These are phyloP conservation scores for Palythoa heliodiscus DNA, from an alignment of 92 coral and sea anemone species.

Conservation along the genomic window DNA sequence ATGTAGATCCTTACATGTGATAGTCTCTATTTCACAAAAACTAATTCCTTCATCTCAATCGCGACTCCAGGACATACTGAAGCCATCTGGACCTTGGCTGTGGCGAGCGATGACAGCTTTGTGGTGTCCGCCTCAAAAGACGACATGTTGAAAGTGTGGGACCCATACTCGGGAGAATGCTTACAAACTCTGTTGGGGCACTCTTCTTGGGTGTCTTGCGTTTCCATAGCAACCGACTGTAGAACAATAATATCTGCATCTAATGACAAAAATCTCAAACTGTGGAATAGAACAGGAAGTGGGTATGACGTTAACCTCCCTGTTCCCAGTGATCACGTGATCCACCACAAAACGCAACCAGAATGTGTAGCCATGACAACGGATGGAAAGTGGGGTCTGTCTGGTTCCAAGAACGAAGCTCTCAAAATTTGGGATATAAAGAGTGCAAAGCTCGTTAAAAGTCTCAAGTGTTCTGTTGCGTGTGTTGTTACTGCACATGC, in stretches of 20 bases:
- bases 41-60: too few species aligned
- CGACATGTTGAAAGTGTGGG: slow-evolving; percentile 86
- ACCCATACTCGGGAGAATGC: slow-evolving; percentile 69
- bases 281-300: slow-evolving; percentile 75
- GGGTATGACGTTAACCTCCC: slow-evolving; percentile 50
- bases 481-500: slow-evolving; percentile 57
- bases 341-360: slow-evolving; percentile 78
- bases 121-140: slow-evolving; percentile 84
- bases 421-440: slow-evolving; percentile 74
- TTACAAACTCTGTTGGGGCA: slow-evolving; percentile 81
- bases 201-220: slow-evolving; percentile 86
- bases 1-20: too few species aligned
- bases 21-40: too few species aligned
- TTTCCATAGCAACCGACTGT: slow-evolving; percentile 74
- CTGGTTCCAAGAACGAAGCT: slow-evolving; percentile 73
- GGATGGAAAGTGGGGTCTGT: slow-evolving; percentile 76
- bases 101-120: slow-evolving; percentile 69
- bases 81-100: slow-evolving; percentile 77
- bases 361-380: slow-evolving; percentile 79
- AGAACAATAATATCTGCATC: slow-evolving; percentile 80
- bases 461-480: slow-evolving; percentile 54
- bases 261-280: slow-evolving; percentile 82
- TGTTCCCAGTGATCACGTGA: slow-evolving; percentile 70
- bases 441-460: slow-evolving; percentile 40
- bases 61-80: slow-evolving; percentile 47